Percentiles rank a stretch among this genome's conserved stretches.
phyloP scores from a whole-genome alignment of 2,888 invertebrate species.

The Callosobruchus maculatus region DNA sequence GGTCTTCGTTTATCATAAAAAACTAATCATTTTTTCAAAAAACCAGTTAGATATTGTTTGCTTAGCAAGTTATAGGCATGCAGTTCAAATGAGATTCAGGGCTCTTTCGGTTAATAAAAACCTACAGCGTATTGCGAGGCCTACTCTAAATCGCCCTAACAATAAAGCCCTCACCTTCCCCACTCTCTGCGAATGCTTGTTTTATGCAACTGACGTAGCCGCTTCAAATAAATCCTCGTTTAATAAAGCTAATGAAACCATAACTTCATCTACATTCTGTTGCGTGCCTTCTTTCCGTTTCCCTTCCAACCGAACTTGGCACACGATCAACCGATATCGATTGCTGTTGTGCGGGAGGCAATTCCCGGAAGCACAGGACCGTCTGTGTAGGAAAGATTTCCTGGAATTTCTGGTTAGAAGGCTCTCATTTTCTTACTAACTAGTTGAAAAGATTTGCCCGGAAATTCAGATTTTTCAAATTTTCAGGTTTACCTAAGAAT shows the following conservation, averaged over 20 bases:
- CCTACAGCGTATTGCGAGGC: too few relatives aligned
- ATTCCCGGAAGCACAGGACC: background rate
- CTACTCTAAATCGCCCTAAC: background rate
- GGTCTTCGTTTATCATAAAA: too few relatives aligned
- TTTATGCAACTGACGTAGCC: background rate
- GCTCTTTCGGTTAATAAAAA: too few relatives aligned
- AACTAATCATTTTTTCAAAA: too few relatives aligned
- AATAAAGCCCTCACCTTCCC: background rate
- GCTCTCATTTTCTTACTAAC: too few relatives aligned
- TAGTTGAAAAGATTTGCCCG: too few relatives aligned
- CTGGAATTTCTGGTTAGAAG: too few relatives aligned
- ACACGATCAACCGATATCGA: slow-evolving; percentile 1
- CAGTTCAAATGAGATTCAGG: too few relatives aligned
- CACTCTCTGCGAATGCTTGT: background rate
- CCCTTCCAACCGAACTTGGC: slow-evolving; percentile 1
- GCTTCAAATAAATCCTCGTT: slow-evolving; percentile 1
- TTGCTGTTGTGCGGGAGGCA: background rate
- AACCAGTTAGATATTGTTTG: too few relatives aligned
- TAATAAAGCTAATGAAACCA: slow-evolving; percentile 33
- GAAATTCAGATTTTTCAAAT: too few relatives aligned
- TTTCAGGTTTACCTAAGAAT: too few relatives aligned
- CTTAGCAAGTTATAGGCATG: too few relatives aligned
- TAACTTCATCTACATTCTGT: slow-evolving; percentile 26
- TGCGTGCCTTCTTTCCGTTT: slow-evolving; percentile 18
- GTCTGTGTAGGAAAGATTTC: background rate